phyloP scores from a whole-genome alignment of 2,113 vertebrate species.

The Hiodon alosoides region DNA sequence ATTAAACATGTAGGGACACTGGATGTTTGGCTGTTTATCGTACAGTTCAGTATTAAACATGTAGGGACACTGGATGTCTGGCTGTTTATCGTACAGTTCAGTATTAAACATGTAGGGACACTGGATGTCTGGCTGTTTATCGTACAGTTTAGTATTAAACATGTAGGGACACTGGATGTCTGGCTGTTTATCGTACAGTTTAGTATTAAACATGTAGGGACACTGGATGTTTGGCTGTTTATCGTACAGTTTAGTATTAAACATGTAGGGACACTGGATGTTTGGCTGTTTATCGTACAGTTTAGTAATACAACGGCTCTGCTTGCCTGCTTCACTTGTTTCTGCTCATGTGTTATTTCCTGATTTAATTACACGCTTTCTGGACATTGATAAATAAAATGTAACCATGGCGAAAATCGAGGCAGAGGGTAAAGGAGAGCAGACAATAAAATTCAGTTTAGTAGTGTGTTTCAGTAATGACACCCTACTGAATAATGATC shows the following conservation, averaged over 20 bases:
- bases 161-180: too few relatives aligned
- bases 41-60: too few relatives aligned
- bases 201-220: too few relatives aligned
- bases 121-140: too few relatives aligned
- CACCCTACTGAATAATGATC: slow-evolving; percentile 9
- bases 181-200: too few relatives aligned
- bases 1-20: too few relatives aligned
- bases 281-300: slow-evolving; percentile 47
- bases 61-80: too few relatives aligned
- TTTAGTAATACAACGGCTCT: slow-evolving; percentile 15
- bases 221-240: too few relatives aligned
- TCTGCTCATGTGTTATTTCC: slow-evolving; percentile 33
- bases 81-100: too few relatives aligned
- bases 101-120: too few relatives aligned
- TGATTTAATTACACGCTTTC: slow-evolving; percentile 33
- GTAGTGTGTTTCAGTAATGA: not conserved
- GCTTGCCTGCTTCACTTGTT: slow-evolving; percentile 31
- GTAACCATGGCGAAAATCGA: not conserved
- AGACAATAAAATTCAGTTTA: not conserved
- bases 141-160: too few relatives aligned
- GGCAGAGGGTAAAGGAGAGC: not conserved
- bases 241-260: slow-evolving; percentile 42
- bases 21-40: too few relatives aligned
- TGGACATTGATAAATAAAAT: slow-evolving; percentile 17
- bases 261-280: slow-evolving; percentile 43